These are phyloP conservation scores for Laspeyria flexula DNA, from an alignment of 2,888 invertebrate species.

Conservation along the genomic window DNA sequence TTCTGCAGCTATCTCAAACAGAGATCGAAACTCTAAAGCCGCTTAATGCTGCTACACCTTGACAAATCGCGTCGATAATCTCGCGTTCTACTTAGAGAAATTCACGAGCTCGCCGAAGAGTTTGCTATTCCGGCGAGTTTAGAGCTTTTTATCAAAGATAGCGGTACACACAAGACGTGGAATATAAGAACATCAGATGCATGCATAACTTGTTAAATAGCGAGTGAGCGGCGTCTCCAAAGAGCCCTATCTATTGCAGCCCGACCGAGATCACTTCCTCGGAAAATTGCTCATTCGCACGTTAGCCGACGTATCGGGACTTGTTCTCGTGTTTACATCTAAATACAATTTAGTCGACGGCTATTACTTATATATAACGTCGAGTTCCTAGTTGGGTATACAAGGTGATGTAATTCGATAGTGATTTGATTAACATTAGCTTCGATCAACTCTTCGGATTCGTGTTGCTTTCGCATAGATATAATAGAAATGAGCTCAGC, in stretches of 20 bases:
- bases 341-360: slow-evolving; percentile 50
- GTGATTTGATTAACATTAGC: slow-evolving; percentile 60
- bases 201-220: slow-evolving; percentile 50
- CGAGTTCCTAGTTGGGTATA: slow-evolving; percentile 42
- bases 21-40: slow-evolving; percentile 55
- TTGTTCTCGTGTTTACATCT: slow-evolving; percentile 39
- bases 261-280: slow-evolving; percentile 58
- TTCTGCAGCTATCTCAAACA: slow-evolving; percentile 64
- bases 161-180: slow-evolving; percentile 43
- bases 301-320: slow-evolving; percentile 33
- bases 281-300: slow-evolving; percentile 65
- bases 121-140: slow-evolving; percentile 36
- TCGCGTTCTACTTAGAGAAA: slow-evolving; percentile 48
- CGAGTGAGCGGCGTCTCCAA: slow-evolving; percentile 39
- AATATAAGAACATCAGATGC: slow-evolving; percentile 47
- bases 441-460: slow-evolving; percentile 53
- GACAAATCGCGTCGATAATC: slow-evolving; percentile 66
- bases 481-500: slow-evolving; percentile 61
- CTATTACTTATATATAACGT: slow-evolving; percentile 31
- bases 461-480: slow-evolving; percentile 61
- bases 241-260: slow-evolving; percentile 51
- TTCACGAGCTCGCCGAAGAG: slow-evolving; percentile 41
- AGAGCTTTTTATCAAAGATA: slow-evolving; percentile 45
- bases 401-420: slow-evolving; percentile 59
- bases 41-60: slow-evolving; percentile 53